These are phyloP conservation scores for Aporophyla lueneburgensis DNA, from an alignment of 2,888 invertebrate genomes.

Conservation along the genomic window DNA sequence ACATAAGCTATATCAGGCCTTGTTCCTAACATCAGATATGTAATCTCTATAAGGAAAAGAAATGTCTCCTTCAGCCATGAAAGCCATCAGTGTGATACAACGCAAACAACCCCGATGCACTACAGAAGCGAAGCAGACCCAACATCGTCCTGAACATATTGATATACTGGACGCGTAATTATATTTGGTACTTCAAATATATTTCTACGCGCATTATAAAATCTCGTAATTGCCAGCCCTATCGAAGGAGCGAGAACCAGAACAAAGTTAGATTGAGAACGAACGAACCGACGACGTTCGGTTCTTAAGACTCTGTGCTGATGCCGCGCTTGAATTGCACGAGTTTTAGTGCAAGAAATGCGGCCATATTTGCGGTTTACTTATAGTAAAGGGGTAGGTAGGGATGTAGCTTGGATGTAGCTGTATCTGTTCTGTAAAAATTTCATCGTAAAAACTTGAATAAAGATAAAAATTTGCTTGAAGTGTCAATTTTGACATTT, in stretches of 20 bases:
- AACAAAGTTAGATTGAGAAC: conserved; percentile 81
- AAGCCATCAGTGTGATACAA: too few species aligned
- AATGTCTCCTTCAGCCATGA: too few species aligned
- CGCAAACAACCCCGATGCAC: too few species aligned
- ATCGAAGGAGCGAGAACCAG: conserved; percentile 67
- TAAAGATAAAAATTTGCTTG: too few species aligned
- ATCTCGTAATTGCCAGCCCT: conserved; percentile 68
- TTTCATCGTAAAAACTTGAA: too few species aligned
- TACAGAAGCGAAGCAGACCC: too few species aligned
- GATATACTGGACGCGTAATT: too few species aligned
- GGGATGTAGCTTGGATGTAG: too few species aligned
- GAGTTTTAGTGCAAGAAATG: conserved; percentile 43
- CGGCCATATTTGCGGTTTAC: neutral
- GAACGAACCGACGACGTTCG: conserved; percentile 72
- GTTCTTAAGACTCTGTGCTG: conserved; percentile 72
- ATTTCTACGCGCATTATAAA: neutral
- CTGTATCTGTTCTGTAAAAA: neutral
- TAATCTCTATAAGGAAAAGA: too few species aligned
- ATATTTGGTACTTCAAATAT: neutral
- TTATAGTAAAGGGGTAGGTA: neutral
- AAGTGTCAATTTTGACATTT: neutral
- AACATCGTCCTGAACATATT: too few species aligned
- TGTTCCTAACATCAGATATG: too few species aligned
- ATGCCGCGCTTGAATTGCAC: conserved; percentile 58
- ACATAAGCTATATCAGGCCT: too few species aligned